A percentile compares a stretch with the other conserved stretches of the same genome.
phyloP scores from a whole-genome alignment of 2,888 invertebrate genomes.

The Hypolimnas misippus region DNA sequence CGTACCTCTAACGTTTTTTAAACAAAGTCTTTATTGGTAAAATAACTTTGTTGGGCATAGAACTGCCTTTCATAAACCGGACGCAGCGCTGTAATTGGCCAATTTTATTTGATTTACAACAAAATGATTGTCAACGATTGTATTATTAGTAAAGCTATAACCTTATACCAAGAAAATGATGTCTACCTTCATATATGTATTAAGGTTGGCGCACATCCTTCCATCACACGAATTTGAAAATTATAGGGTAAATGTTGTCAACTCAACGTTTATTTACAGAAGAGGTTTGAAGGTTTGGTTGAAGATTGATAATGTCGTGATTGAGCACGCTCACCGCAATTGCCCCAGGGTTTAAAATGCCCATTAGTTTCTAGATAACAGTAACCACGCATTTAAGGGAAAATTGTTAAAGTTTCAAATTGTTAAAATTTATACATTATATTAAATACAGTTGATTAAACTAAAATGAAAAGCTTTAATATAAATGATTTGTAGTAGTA shows the following conservation, averaged over 20 bases:
- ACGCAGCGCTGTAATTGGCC: background rate
- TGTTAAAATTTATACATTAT: too few species aligned
- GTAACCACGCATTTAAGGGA: too few species aligned
- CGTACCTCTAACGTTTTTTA: background rate
- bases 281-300: conserved; percentile 59
- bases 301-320: conserved; percentile 69
- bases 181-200: too few species aligned
- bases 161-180: too few species aligned
- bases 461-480: too few species aligned
- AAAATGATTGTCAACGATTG: background rate
- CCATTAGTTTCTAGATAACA: too few species aligned
- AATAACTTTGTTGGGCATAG: background rate
- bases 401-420: too few species aligned
- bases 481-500: too few species aligned
- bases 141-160: background rate
- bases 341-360: background rate
- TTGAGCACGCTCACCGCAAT: conserved; percentile 64
- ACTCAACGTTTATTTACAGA: conserved; percentile 67
- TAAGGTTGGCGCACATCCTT: too few species aligned
- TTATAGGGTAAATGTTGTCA: conserved; percentile 57
- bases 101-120: background rate
- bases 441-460: too few species aligned
- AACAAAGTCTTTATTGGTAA: background rate
- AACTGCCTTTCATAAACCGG: background rate
- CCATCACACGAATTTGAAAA: too few species aligned